Conservation (phyloP, 1,140 invertebrate genomes). For the Aphelinus certus region DNA sequence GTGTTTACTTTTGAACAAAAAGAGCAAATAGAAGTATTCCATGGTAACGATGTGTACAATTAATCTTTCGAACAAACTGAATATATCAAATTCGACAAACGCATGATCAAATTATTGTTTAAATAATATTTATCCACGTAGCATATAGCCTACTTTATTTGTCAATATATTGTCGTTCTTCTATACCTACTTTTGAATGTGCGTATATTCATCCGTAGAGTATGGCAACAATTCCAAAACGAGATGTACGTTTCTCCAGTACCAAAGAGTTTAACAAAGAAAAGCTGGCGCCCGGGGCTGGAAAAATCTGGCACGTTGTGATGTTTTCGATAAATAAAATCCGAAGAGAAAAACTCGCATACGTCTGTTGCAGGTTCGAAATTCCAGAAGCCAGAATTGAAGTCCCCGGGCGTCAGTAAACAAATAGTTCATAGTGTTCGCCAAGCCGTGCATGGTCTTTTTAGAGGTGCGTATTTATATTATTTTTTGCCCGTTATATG, state of each 20-base stretch:
- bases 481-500: too few relatives aligned
- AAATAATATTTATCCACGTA: too few relatives aligned
- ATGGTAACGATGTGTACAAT: too few relatives aligned
- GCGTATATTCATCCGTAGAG: slow-evolving; percentile 2
- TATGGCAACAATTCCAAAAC: slow-evolving; percentile 26
- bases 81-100: too few relatives aligned
- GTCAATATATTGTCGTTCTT: too few relatives aligned
- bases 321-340: neutral
- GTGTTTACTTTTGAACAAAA: too few relatives aligned
- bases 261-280: slow-evolving; percentile 6
- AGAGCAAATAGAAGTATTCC: too few relatives aligned
- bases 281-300: slow-evolving; percentile 47
- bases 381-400: slow-evolving; percentile 40
- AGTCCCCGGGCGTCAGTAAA: slow-evolving; percentile 51
- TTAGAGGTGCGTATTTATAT: slow-evolving; percentile 46
- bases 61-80: too few relatives aligned
- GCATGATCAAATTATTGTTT: too few relatives aligned
- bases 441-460: slow-evolving; percentile 42
- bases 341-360: slow-evolving; percentile 16
- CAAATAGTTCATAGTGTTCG: slow-evolving; percentile 47
- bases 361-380: slow-evolving; percentile 48
- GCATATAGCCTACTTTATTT: too few relatives aligned
- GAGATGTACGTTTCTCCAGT: slow-evolving; percentile 1
- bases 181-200: too few relatives aligned
- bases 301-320: slow-evolving; percentile 27